Evolutionary conservation across 2,797 vertebrate genomes (phyloP).

Genomic region (Dromococcyx pavoninus): DNA sequence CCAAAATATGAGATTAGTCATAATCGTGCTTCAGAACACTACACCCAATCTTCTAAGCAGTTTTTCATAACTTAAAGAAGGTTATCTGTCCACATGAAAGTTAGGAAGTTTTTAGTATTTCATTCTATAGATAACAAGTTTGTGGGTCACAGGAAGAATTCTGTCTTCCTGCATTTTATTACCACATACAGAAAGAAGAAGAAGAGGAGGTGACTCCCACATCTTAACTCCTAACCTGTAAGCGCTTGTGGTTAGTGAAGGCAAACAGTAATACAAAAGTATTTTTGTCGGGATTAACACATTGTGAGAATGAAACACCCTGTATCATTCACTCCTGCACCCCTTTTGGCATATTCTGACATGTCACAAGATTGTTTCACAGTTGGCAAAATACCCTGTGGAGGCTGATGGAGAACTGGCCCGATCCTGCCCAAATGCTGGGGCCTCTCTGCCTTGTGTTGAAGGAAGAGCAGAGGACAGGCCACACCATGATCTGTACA

Average conservation of each 20-base stretch:
- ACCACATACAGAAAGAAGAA: background rate
- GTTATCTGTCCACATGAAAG: background rate
- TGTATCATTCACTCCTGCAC: background rate
- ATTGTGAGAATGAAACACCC: background rate
- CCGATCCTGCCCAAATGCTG: background rate
- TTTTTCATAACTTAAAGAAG: background rate
- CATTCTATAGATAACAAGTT: background rate
- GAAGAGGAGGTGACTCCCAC: background rate
- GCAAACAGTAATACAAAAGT: background rate
- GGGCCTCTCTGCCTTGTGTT: background rate
- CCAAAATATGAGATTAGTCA: conserved; percentile 21
- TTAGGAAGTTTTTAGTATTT: background rate
- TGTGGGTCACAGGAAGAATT: background rate
- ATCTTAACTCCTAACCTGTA: background rate
- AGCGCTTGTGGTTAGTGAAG: background rate
- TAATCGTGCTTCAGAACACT: background rate
- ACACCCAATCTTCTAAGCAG: background rate
- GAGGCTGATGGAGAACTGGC: background rate
- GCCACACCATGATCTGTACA: accelerated
- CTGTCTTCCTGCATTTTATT: background rate
- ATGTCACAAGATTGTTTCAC: background rate
- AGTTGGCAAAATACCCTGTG: background rate
- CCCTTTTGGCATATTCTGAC: background rate
- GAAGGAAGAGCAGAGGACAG: background rate
- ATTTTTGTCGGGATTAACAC: background rate